phyloP scores from a whole-genome alignment of 2,113 vertebrate genomes.

The Crotophaga sulcirostris region DNA sequence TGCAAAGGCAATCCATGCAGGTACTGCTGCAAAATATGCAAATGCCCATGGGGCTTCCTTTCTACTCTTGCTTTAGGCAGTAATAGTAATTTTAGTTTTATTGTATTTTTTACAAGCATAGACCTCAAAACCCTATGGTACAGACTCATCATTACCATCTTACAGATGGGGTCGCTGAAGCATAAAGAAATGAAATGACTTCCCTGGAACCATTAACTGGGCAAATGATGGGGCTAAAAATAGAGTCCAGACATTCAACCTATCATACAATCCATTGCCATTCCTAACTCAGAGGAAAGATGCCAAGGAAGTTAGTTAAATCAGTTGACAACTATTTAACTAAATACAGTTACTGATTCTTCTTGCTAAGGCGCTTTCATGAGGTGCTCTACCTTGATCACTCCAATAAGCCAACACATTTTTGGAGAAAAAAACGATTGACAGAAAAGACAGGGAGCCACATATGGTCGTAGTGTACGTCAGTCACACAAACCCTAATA shows the following conservation, averaged over 20 bases:
- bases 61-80: not conserved
- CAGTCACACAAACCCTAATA: slow-evolving; percentile 41
- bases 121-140: slow-evolving; percentile 43
- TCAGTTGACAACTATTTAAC: not conserved
- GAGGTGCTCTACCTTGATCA: not conserved
- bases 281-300: not conserved
- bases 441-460: slow-evolving; percentile 1
- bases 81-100: not conserved
- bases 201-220: slow-evolving; percentile 44
- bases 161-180: slow-evolving; percentile 45
- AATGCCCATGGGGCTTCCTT: not conserved
- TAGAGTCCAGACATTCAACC: slow-evolving; percentile 9
- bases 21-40: not conserved
- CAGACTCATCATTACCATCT: slow-evolving; percentile 31
- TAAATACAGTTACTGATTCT: not conserved
- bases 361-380: not conserved
- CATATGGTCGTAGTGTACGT: slow-evolving; percentile 14
- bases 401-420: not conserved
- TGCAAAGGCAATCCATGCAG: not conserved
- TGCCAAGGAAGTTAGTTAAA: not conserved
- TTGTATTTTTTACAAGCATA: not conserved
- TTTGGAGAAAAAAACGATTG: not conserved
- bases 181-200: slow-evolving; percentile 43
- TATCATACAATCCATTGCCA: not conserved
- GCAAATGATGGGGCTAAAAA: slow-evolving; percentile 52